These are phyloP conservation scores for Asarcornis scutulata DNA, from an alignment of 2,113 vertebrate genomes.

Conservation along the genomic window DNA sequence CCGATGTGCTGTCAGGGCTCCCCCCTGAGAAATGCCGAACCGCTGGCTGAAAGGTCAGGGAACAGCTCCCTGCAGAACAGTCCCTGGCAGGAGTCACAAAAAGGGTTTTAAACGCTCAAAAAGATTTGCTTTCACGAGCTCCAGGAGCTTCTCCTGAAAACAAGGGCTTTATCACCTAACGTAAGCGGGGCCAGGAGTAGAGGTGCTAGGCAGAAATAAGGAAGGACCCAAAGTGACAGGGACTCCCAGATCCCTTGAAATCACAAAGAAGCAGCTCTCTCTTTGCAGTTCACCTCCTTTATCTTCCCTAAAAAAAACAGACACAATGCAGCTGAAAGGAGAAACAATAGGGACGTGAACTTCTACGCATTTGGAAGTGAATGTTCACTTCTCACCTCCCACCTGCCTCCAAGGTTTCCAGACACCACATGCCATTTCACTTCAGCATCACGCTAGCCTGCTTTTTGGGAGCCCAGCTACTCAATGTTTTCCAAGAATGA, in stretches of 20 bases:
- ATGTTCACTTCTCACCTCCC: rapidly evolving
- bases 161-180: background rate
- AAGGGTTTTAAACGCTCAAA: background rate
- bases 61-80: background rate
- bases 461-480: background rate
- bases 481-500: background rate
- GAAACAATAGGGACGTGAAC: rapidly evolving
- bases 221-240: background rate
- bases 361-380: background rate
- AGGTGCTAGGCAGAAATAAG: background rate
- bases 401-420: background rate
- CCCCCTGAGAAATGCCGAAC: background rate
- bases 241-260: background rate
- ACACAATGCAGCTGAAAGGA: background rate
- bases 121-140: background rate
- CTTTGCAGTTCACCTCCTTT: background rate
- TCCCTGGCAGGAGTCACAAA: background rate
- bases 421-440: background rate
- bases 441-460: background rate
- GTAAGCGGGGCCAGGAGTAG: background rate
- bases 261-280: background rate
- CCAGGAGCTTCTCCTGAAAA: background rate
- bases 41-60: background rate
- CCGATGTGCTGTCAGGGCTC: background rate
- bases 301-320: background rate